These are phyloP conservation scores for Byasa hedistus DNA, from an alignment of 2,888 invertebrate genomes.

Conservation along the genomic window DNA sequence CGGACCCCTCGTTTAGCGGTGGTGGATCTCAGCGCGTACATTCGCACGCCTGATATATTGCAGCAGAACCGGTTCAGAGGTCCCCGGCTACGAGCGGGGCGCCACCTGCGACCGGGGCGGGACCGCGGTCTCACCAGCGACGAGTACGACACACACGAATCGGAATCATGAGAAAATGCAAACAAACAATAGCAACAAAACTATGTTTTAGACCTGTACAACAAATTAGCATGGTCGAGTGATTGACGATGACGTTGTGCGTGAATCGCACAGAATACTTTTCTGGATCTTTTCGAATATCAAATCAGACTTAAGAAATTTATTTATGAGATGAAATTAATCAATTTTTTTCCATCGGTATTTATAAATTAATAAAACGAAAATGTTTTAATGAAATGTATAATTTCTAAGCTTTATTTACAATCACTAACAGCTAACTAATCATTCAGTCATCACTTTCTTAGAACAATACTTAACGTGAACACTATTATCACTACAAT, in stretches of 20 bases:
- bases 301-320: no score
- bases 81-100: slow-evolving; percentile 33
- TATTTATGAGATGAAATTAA: no score
- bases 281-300: no score
- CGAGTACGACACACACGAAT: slow-evolving; percentile 70
- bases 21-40: slow-evolving; percentile 66
- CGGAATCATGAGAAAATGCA: slow-evolving; percentile 45
- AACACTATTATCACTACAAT: slow-evolving; percentile 78
- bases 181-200: not conserved
- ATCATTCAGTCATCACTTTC: slow-evolving; percentile 76
- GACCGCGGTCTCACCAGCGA: slow-evolving; percentile 59
- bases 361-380: slow-evolving; percentile 53
- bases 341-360: not conserved
- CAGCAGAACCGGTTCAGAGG: slow-evolving; percentile 31
- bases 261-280: no score
- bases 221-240: no score
- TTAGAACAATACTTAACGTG: slow-evolving; percentile 71
- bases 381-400: slow-evolving; percentile 68
- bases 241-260: no score
- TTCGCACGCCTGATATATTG: slow-evolving; percentile 49
- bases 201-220: not conserved
- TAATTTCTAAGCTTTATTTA: slow-evolving; percentile 79
- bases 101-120: slow-evolving; percentile 43
- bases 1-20: slow-evolving; percentile 65
- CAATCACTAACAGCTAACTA: slow-evolving; percentile 74